Conservation (phyloP, 2,797 vertebrate genomes). For the Agapornis canus region DNA sequence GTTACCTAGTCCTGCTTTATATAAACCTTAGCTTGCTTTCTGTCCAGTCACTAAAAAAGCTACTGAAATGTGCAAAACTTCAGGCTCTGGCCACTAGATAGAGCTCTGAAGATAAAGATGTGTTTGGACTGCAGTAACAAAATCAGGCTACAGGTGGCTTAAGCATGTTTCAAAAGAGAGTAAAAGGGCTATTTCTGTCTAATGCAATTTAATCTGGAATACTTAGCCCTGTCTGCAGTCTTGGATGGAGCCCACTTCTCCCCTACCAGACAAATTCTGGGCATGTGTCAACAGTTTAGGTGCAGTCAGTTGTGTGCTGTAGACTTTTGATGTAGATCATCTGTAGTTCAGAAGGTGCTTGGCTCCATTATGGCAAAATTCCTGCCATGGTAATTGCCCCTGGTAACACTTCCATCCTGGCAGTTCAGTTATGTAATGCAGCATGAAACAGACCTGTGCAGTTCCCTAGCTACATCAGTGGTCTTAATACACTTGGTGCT, state of each 20-base stretch:
- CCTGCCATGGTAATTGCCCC: too few relatives aligned
- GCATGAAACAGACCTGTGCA: background rate
- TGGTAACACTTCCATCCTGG: background rate
- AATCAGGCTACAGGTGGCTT: background rate
- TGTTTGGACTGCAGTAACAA: background rate
- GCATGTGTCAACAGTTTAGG: background rate
- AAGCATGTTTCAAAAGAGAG: background rate
- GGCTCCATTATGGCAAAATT: background rate
- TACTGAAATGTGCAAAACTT: background rate
- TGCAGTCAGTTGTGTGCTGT: background rate
- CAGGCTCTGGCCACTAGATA: constrained; percentile 44
- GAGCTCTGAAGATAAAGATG: constrained; percentile 42
- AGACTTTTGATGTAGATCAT: background rate
- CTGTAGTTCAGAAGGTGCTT: background rate
- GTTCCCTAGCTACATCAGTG: background rate
- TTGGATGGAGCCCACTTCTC: background rate
- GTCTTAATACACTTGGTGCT: background rate
- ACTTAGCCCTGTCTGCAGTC: background rate
- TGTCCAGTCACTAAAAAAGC: fast-evolving
- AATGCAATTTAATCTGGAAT: background rate
- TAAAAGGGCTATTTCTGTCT: background rate
- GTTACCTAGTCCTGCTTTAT: background rate
- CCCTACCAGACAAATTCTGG: background rate
- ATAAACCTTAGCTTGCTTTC: background rate
- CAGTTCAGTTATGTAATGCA: background rate